phyloP scores from a whole-genome alignment of 2,113 vertebrate species.

The Cygnus buccinator region DNA sequence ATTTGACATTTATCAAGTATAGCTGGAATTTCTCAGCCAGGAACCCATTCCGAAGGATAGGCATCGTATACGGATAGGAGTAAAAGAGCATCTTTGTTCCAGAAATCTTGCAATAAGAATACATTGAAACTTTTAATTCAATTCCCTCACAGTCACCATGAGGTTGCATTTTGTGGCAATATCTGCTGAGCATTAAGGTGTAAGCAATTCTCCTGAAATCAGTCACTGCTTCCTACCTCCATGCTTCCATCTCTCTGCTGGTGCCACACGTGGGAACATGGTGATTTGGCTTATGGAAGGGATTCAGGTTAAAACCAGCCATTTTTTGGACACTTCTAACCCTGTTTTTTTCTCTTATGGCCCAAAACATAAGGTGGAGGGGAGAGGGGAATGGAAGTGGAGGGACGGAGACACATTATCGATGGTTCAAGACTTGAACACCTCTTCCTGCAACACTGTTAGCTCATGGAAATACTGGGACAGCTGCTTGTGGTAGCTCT shows the following conservation, averaged over 20 bases:
- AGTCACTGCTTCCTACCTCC: not conserved
- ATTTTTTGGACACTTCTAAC: not conserved
- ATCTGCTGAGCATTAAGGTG: not conserved
- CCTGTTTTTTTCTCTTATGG: not conserved
- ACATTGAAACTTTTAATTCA: not conserved
- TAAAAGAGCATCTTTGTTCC: not conserved
- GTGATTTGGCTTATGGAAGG: not conserved
- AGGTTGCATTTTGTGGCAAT: not conserved
- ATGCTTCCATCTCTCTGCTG: not conserved
- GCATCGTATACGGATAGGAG: fast-evolving
- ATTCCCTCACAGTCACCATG: fast-evolving
- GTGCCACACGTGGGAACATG: not conserved
- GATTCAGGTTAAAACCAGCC: not conserved
- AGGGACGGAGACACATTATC: not conserved
- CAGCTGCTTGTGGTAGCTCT: not conserved
- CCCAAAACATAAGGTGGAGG: not conserved
- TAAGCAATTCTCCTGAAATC: not conserved
- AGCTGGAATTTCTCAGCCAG: not conserved
- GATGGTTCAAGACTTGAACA: too few species aligned
- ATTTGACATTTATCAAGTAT: not conserved
- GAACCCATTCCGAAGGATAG: not conserved
- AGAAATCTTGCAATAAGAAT: not conserved
- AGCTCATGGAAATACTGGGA: not conserved
- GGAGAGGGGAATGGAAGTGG: not conserved
- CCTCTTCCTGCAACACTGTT: not conserved